phyloP scores from a whole-genome alignment of 2,797 vertebrate species.

The Chromis chromis region DNA sequence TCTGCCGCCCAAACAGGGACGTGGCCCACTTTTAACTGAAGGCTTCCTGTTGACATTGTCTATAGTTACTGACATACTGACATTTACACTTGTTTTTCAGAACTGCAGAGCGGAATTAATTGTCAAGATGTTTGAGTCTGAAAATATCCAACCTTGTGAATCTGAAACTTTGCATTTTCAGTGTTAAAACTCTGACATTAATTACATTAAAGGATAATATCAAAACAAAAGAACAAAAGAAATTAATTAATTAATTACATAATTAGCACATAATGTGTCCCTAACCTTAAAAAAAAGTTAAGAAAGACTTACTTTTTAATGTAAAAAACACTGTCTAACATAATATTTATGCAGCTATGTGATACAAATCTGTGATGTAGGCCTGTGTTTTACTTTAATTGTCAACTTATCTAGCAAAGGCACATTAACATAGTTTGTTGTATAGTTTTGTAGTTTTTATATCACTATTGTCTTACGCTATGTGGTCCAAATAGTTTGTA shows the following conservation, averaged over 20 bases:
- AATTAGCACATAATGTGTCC: neutral
- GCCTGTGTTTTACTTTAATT: neutral
- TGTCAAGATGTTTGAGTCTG: neutral
- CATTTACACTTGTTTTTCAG: conserved; percentile 28
- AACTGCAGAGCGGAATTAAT: neutral
- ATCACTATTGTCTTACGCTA: too few relatives aligned
- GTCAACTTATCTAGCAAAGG: too few relatives aligned
- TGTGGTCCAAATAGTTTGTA: too few relatives aligned
- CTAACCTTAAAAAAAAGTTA: neutral
- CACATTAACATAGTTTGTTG: too few relatives aligned
- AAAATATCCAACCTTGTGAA: neutral
- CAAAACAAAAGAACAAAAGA: neutral
- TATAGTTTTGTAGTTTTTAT: too few relatives aligned
- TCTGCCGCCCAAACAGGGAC: conserved; percentile 24
- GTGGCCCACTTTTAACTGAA: conserved; percentile 32
- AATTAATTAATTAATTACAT: neutral
- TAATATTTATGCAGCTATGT: neutral
- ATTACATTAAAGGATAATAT: neutral
- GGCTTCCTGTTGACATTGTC: conserved; percentile 23
- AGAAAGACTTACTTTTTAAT: neutral
- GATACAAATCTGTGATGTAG: neutral
- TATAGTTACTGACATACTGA: conserved; percentile 46
- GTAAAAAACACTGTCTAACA: neutral
- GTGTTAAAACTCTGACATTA: neutral
- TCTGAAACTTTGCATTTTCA: neutral